Evolutionary conservation across 2,888 invertebrate species (phyloP), one percentile per base, ranked within the genome.

Genomic region (Agrochola lychnidis): DNA sequence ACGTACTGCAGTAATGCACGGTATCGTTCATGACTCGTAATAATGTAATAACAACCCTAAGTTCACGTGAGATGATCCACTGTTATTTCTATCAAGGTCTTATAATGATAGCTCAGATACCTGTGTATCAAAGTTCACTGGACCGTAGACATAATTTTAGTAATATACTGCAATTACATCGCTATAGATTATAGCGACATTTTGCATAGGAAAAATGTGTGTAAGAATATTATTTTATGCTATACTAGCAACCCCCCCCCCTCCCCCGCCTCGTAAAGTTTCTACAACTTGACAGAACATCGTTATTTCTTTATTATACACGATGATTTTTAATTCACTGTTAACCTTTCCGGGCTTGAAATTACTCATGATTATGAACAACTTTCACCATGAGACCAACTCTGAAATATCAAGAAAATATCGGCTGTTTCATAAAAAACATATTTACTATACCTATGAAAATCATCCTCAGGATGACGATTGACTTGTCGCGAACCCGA

Each of bases 51-150:
- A 25, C 9, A 14, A 7, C 2, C 4, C 53, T 14, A 51, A 53
- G 12, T 14, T 70, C 61, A 56, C 57, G 14, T 59, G 40, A 36
- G 30, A 42, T 53, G 57, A 68, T 84, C 19, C 19, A 19, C 64
- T 12, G n/a, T 22, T 36, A 70, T 73, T 62, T 72, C 57, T 42
- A 71, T 70, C 85, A 87, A 85, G 87, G 87, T 22, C 57, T 63
- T 45, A 19, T 87, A 87, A 86, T 79, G 14, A 78, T 56, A 76
- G 40, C 5, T 42, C 51, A n/a, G 42, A 57, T 42, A 73, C 57
- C 42, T 42, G 36, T 51, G 53, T 70, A 59, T 53, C 67, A 30
- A 76, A 75, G 73, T 64, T 78, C 78, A 79, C 75, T 80, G 66
- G 80, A 80, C 82, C 87, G 45, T 61, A 36, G 4, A 59, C 6